phyloP scores from a whole-genome alignment of 2,888 invertebrate species.

The Priapulus caudatus region DNA sequence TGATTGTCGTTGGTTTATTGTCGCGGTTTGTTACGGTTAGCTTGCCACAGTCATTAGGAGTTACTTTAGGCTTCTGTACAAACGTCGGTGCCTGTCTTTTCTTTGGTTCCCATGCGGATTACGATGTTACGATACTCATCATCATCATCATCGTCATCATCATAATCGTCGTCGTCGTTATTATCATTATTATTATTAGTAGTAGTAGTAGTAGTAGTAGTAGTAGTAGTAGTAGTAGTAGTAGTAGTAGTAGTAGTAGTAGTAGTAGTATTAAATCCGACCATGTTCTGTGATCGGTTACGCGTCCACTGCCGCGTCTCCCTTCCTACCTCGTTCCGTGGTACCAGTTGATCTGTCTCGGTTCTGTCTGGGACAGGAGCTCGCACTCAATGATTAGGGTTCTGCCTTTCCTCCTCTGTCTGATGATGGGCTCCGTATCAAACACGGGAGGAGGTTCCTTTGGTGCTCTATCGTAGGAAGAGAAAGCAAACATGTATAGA shows the following conservation, averaged over 20 bases:
- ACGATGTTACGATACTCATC: neutral
- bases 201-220: too few species aligned
- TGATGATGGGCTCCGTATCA: conserved; percentile 32
- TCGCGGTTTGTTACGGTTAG: too few species aligned
- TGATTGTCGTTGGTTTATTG: too few species aligned
- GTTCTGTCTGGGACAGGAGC: conserved; percentile 29
- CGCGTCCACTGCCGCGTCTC: too few species aligned
- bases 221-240: too few species aligned
- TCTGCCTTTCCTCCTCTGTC: conserved; percentile 30
- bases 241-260: too few species aligned
- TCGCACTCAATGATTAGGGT: conserved; percentile 28
- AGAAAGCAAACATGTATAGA: neutral
- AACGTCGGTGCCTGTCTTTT: conserved; percentile 65
- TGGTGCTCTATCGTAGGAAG: conserved; percentile 12
- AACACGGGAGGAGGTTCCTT: conserved; percentile 32
- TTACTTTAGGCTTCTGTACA: conserved; percentile 95
- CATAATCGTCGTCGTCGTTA: too few species aligned
- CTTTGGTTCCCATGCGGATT: neutral
- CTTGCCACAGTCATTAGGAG: conserved; percentile 93
- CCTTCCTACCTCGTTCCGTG: conserved; percentile 27
- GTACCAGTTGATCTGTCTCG: conserved; percentile 30
- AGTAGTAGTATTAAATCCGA: too few species aligned
- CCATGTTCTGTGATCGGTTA: too few species aligned
- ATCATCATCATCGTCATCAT: too few species aligned
- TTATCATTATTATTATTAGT: too few species aligned